These are phyloP conservation scores for Leptodactylus fuscus DNA, from an alignment of 2,113 vertebrate species.

Conservation along the genomic window DNA sequence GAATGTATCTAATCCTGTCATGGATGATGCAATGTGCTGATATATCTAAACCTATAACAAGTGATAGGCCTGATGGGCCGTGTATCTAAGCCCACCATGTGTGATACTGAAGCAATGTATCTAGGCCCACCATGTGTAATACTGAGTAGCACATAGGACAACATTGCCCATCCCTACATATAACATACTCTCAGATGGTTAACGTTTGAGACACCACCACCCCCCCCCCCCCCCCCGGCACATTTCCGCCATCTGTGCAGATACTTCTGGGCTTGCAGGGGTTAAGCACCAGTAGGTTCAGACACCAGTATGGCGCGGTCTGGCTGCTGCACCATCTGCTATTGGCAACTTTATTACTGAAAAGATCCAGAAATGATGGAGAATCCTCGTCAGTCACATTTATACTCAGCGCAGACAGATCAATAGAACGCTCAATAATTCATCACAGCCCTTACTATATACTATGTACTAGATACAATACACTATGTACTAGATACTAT, in stretches of 20 bases:
- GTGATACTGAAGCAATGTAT: background rate
- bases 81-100: background rate
- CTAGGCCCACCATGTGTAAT: too few relatives aligned
- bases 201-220: too few relatives aligned
- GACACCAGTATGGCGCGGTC: background rate
- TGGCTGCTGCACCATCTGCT: constrained; percentile 23
- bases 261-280: background rate
- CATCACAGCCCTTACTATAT: background rate
- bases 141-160: too few relatives aligned
- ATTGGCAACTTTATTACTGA: background rate
- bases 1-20: too few relatives aligned
- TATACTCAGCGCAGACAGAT: background rate
- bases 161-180: background rate
- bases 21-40: too few relatives aligned
- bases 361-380: background rate
- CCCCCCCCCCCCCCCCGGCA: background rate
- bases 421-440: background rate
- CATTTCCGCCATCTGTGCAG: background rate
- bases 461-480: background rate
- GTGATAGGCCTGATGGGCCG: too few relatives aligned
- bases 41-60: too few relatives aligned
- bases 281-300: background rate
- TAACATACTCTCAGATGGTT: too few relatives aligned
- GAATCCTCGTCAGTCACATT: background rate
- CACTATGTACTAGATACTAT: too few relatives aligned